A percentile compares a stretch with the other conserved stretches of the same genome.
phyloP scores from a whole-genome alignment of 1,140 invertebrate species.

The Heliconius eleuchia region DNA sequence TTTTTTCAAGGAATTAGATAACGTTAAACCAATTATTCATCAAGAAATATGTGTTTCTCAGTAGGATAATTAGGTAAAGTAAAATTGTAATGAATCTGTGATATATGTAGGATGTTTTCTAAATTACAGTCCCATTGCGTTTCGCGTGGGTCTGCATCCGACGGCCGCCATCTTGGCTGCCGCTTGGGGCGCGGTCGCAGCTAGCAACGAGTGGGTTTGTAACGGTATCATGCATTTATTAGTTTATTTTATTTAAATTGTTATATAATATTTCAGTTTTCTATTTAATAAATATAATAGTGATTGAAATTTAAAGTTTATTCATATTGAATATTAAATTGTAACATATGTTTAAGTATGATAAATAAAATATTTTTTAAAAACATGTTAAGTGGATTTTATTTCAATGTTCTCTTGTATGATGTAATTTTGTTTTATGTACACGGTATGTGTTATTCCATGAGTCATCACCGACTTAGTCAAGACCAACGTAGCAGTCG shows the following conservation, averaged over 20 bases:
- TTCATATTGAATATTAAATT: conserved; percentile 80
- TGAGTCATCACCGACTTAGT: conserved; percentile 72
- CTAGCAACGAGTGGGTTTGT: conserved; percentile 77
- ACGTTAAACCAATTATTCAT: conserved; percentile 67
- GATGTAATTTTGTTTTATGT: conserved; percentile 63
- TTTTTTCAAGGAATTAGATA: conserved; percentile 78
- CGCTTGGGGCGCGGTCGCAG: conserved; percentile 67
- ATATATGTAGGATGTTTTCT: conserved; percentile 80
- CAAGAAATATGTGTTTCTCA: conserved; percentile 36
- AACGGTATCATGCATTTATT: conserved; percentile 80
- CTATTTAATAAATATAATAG: conserved; percentile 60
- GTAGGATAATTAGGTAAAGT: conserved; percentile 64
- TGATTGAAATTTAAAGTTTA: conserved; percentile 73
- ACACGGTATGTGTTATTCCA: conserved; percentile 78
- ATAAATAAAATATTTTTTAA: conserved; percentile 69
- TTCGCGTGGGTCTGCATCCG: conserved; percentile 80
- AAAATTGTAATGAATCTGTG: conserved; percentile 71
- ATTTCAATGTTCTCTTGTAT: conserved; percentile 29
- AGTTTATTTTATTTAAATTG: conserved; percentile 58
- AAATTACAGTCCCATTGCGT: conserved; percentile 81
- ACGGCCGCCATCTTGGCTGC: conserved; percentile 79
- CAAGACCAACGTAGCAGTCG: conserved; percentile 51
- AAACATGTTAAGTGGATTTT: conserved; percentile 54
- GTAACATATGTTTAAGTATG: conserved; percentile 81
- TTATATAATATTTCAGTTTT: conserved; percentile 73